Evolutionary conservation across 2,888 invertebrate genomes (phyloP), one percentile per base, ranked within the genome.

Genomic region (Norana najaformis): DNA sequence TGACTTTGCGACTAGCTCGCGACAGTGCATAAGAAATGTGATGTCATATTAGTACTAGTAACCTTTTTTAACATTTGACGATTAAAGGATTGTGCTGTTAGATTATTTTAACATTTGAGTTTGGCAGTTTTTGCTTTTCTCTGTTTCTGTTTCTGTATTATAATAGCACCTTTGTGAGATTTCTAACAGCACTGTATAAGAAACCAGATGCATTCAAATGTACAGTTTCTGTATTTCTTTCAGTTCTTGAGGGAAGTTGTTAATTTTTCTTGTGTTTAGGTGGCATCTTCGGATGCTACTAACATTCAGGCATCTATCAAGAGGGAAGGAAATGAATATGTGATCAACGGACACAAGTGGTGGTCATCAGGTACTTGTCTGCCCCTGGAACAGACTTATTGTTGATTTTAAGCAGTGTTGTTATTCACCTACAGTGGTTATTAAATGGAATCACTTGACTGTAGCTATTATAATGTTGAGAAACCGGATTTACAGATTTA

Each of bases 261-360:
- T 88, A 20, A 30, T 53, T 30, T 20, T 90, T 83, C 13, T 5
- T 47, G 38, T 88, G 53, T 90, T 20, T 91, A 95, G 94, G 95
- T 95, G 11, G 95, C 95, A 6, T 95, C 95, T 0, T 95, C 95
- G 89, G 95, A 95, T 93, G 95, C 95, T 16, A 95, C 95, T 35
- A 95, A 95, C 91, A 95, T 95, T 89, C 93, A 95, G 91, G 93
- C 95, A 0, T 95, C 95, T 6, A 95, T 95, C 53, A 92, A 92
- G 18, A 92, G 94, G 83, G 94, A 94, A 38, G 95, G 95, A 0
- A 93, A 95, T 91, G 92, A 94, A 53, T 95, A 95, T 92, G 92
- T 95, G 1, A 93, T 95, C 89, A 95, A 95, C 92, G 95, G 95
- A 3, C 93, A 94, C 90, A 95, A 95, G 91, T 95, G 95, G 95